Evolutionary conservation across 2,888 invertebrate genomes (phyloP).

Genomic region (Sesia apiformis): DNA sequence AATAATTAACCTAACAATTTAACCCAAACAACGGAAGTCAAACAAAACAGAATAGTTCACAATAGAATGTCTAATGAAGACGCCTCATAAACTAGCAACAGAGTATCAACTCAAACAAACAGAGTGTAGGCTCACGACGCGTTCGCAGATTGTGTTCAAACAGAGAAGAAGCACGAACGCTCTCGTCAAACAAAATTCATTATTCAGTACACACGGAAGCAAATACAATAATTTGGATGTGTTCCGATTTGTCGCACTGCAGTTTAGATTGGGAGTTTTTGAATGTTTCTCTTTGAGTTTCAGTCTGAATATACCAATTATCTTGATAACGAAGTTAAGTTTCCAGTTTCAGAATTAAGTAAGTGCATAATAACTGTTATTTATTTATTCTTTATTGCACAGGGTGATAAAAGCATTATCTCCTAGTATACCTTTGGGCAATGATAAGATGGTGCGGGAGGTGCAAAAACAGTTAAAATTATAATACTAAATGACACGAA

Average conservation of each 20-base stretch:
- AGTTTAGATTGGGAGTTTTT: conserved; percentile 39
- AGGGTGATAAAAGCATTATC: too few relatives aligned
- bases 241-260: conserved; percentile 67
- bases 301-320: too few relatives aligned
- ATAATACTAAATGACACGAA: too few relatives aligned
- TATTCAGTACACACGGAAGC: conserved; percentile 34
- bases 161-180: conserved; percentile 27
- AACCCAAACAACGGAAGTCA: neutral
- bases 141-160: conserved; percentile 19
- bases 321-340: too few relatives aligned
- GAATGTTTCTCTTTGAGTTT: conserved; percentile 30
- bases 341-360: too few relatives aligned
- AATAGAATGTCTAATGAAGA: conserved; percentile 14
- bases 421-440: too few relatives aligned
- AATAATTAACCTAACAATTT: neutral
- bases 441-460: too few relatives aligned
- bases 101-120: conserved; percentile 18
- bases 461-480: too few relatives aligned
- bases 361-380: too few relatives aligned
- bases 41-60: neutral
- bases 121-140: conserved; percentile 1
- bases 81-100: conserved; percentile 23
- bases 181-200: conserved; percentile 16
- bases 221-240: conserved; percentile 58
- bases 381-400: too few relatives aligned